A percentile compares a stretch with the other conserved stretches of the same genome.
Conservation (phyloP, 2,113 vertebrate genomes). For the Burhinus bistriatus region DNA sequence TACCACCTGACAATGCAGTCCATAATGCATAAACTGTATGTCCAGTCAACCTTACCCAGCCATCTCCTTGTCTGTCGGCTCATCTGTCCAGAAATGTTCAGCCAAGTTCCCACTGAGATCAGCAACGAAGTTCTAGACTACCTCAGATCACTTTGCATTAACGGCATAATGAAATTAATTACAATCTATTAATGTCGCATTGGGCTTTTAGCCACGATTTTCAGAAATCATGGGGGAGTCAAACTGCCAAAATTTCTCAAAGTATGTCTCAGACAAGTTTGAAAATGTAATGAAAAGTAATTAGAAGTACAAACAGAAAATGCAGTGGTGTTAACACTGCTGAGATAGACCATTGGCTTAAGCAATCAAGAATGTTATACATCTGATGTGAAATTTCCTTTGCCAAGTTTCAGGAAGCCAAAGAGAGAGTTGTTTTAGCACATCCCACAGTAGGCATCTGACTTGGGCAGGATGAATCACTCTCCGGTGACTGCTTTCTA, state of each 20-base stretch:
- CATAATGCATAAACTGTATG: not conserved
- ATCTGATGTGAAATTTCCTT: not conserved
- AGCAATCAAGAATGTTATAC: not conserved
- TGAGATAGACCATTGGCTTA: not conserved
- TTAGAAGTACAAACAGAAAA: not conserved
- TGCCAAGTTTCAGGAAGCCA: not conserved
- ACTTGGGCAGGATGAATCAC: not conserved
- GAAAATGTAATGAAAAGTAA: not conserved
- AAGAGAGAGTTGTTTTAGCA: not conserved
- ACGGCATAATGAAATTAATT: not conserved
- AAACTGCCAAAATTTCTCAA: not conserved
- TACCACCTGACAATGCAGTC: not conserved
- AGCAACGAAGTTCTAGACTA: not conserved
- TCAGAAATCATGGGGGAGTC: not conserved
- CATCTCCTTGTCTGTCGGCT: not conserved
- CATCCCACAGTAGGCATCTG: not conserved
- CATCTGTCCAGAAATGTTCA: not conserved
- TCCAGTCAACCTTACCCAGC: not conserved
- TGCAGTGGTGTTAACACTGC: not conserved
- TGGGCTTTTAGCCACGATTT: slow-evolving; percentile 10
- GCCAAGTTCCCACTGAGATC: not conserved
- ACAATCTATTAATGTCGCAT: not conserved
- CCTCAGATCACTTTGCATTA: slow-evolving; percentile 9
- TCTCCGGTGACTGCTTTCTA: not conserved
- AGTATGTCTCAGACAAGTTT: not conserved